Evolutionary conservation across 2,888 invertebrate genomes (phyloP).

Genomic region (Embidobia sp.): DNA sequence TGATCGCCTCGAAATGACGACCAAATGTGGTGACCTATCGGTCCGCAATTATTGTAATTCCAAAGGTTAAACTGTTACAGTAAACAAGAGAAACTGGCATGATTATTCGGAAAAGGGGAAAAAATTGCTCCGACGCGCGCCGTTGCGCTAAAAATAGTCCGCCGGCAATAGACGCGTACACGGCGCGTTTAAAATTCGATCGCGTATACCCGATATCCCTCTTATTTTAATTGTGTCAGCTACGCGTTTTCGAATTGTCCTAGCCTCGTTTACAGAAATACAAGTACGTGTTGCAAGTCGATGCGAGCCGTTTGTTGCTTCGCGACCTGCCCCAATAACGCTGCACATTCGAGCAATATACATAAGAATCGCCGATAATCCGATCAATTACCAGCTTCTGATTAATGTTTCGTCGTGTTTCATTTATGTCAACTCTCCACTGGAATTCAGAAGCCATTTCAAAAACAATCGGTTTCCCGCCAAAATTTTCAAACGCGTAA

Average conservation of each 20-base stretch:
- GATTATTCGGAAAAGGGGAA: conserved; percentile 39
- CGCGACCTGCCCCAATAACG: conserved; percentile 5
- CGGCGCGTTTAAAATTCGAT: conserved; percentile 48
- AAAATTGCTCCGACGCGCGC: conserved; percentile 15
- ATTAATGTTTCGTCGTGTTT: too few species aligned
- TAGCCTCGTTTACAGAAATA: conserved; percentile 49
- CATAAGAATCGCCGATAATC: too few species aligned
- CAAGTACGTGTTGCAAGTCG: conserved; percentile 18
- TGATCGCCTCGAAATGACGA: conserved; percentile 47
- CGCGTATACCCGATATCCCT: conserved; percentile 34
- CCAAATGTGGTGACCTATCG: conserved; percentile 50
- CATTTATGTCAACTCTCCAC: too few species aligned
- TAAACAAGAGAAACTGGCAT: conserved; percentile 51
- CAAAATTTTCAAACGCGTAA: too few species aligned
- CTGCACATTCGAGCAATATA: conserved; percentile 2
- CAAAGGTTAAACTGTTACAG: conserved; percentile 49
- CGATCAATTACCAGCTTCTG: too few species aligned
- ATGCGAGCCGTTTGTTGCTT: conserved; percentile 19
- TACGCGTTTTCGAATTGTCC: conserved; percentile 33
- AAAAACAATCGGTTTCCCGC: too few species aligned
- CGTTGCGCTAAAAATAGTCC: conserved; percentile 39
- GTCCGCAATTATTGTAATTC: conserved; percentile 57
- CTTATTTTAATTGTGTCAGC: conserved; percentile 44
- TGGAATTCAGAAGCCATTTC: too few species aligned
- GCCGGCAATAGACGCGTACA: conserved; percentile 17